Evolutionary conservation across 2,797 vertebrate genomes (phyloP).

Genomic region (Clarias pachynema): DNA sequence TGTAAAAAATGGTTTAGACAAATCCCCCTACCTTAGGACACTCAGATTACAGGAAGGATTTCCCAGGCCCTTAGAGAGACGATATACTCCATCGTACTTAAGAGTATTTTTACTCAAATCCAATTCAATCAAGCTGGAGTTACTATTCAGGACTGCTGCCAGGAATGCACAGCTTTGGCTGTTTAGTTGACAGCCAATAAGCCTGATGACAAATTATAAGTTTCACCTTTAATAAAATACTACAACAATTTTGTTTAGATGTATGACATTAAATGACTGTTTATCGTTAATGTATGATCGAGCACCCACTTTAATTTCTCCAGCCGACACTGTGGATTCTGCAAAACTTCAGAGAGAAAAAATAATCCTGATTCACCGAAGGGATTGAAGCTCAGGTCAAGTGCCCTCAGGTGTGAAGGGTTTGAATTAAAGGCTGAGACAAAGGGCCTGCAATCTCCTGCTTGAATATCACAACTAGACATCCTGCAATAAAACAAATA

Average conservation of each 20-base stretch:
- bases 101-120: constrained; percentile 49
- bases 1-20: background rate
- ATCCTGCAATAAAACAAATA: constrained; percentile 37
- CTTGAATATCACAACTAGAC: constrained; percentile 38
- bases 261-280: background rate
- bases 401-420: constrained; percentile 28
- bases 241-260: background rate
- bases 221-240: background rate
- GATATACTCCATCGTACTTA: constrained; percentile 4
- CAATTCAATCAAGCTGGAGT: constrained; percentile 35
- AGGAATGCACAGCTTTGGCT: constrained; percentile 9
- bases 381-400: constrained; percentile 50
- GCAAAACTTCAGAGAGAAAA: background rate
- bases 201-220: constrained; percentile 20
- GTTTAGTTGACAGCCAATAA: constrained; percentile 36
- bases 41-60: constrained; percentile 29
- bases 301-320: constrained; percentile 43
- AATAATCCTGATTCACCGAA: background rate
- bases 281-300: background rate
- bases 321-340: constrained; percentile 32
- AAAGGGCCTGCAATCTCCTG: constrained; percentile 11
- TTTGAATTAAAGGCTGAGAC: constrained; percentile 37
- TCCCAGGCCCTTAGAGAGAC: constrained; percentile 27
- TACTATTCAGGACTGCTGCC: constrained; percentile 5
- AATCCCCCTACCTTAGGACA: constrained; percentile 36